Evolutionary conservation across 2,797 vertebrate species (phyloP).

Genomic region (Octomys mimax): DNA sequence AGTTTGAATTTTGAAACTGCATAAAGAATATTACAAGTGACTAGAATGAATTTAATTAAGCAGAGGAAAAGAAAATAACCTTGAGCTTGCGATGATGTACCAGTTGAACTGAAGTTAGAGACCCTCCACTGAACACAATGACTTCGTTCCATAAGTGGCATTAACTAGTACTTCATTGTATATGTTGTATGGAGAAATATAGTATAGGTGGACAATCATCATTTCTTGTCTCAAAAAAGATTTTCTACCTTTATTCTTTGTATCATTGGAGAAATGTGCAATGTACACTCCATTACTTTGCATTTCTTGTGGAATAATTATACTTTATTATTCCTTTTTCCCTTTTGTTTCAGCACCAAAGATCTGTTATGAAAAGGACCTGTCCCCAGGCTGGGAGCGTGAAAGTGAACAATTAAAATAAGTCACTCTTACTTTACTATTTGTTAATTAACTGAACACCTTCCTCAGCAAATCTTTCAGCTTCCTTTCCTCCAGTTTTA

Average conservation of each 20-base stretch:
- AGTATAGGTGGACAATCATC: constrained; percentile 47
- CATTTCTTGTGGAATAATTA: constrained; percentile 16
- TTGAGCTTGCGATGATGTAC: constrained; percentile 42
- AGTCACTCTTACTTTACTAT: constrained; percentile 75
- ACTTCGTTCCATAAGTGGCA: constrained; percentile 46
- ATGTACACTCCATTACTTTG: constrained; percentile 30
- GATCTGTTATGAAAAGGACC: constrained; percentile 64
- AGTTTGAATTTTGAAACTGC: constrained; percentile 60
- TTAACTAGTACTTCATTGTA: neutral
- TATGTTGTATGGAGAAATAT: neutral
- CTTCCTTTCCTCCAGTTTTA: constrained; percentile 44
- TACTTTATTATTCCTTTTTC: neutral
- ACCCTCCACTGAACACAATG: constrained; percentile 47
- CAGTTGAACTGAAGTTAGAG: constrained; percentile 62
- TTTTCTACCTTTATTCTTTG: neutral
- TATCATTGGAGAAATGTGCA: constrained; percentile 51
- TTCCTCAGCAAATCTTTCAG: constrained; percentile 76
- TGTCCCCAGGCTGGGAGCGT: constrained; percentile 57
- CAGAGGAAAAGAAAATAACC: constrained; percentile 58
- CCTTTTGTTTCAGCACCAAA: constrained; percentile 38
- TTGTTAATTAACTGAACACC: constrained; percentile 83
- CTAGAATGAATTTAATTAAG: constrained; percentile 70
- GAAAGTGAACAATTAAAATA: constrained; percentile 71
- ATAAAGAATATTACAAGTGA: constrained; percentile 39
- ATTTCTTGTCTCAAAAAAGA: constrained; percentile 52